A percentile compares a stretch with the other conserved stretches of the same genome.
Conservation (phyloP, 2,113 vertebrate genomes). For the Poeciliopsis prolifica region DNA sequence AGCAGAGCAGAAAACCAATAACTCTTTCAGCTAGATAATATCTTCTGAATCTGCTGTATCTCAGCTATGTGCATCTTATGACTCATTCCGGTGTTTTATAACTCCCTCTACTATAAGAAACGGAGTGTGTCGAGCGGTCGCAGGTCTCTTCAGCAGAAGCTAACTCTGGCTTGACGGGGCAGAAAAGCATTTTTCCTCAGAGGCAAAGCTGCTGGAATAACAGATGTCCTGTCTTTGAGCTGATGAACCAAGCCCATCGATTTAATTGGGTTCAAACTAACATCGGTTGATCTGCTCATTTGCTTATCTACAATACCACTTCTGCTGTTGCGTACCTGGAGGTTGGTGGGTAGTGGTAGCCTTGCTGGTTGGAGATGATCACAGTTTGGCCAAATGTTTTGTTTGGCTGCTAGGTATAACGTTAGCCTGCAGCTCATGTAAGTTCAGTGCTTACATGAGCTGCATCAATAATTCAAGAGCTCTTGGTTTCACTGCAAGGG, state of each 20-base stretch:
- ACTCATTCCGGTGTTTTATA: slow-evolving; percentile 62
- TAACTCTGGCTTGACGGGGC: slow-evolving; percentile 14
- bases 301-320: slow-evolving; percentile 2
- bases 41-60: slow-evolving; percentile 57
- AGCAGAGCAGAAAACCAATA: slow-evolving; percentile 62
- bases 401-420: slow-evolving; percentile 37
- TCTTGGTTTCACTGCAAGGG: slow-evolving; percentile 58
- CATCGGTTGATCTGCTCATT: neutral
- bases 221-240: too few relatives aligned
- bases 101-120: slow-evolving; percentile 29
- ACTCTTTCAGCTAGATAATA: slow-evolving; percentile 61
- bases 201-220: neutral
- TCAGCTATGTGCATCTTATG: slow-evolving; percentile 54
- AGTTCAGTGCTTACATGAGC: slow-evolving; percentile 57
- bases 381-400: slow-evolving; percentile 51
- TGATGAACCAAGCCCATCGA: too few relatives aligned
- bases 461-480: slow-evolving; percentile 66
- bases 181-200: neutral
- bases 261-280: neutral
- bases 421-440: slow-evolving; percentile 37
- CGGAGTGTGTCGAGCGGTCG: slow-evolving; percentile 10
- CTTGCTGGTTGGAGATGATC: slow-evolving; percentile 25
- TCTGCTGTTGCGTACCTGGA: neutral
- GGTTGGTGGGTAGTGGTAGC: neutral
- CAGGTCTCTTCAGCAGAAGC: slow-evolving; percentile 23